Base-by-base conservation (phyloP, 1,140 invertebrate genomes). In the Lethocerus indicus region DNA sequence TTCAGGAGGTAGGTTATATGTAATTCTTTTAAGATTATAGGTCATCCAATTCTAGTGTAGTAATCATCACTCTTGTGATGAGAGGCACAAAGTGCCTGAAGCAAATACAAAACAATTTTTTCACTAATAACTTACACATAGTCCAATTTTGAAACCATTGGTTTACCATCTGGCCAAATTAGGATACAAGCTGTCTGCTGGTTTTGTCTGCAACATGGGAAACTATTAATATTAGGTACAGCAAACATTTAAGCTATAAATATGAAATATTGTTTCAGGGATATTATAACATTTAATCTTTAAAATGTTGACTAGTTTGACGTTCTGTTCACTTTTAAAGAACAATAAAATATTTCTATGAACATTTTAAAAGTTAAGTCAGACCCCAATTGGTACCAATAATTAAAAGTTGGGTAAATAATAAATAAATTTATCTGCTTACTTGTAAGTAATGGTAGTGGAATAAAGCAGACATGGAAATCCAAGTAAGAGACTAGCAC, bases 381-480 rank as follows among this genome's bases (percentile, higher is more conserved):
- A 39, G 21, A 20, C 6, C 6, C 16, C 6, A 39, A 39, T 39
- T 5, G 16, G 16, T 9, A 5, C 6, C 3, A 18, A 5, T 13
- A 13, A 46, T 28, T 28, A 4, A 28, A 28, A 7, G n/a, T 6
- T 32, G 24, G 16, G 14, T 45, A 45, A 27, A 27, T 43, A 7
- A 12, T 16, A 21, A 40, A 28, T 13, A 32, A 21, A 16, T 40
- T 27, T 26, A 23, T 36, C 57, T 54, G 27, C 48, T 72, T 70
- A 83, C 82, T 71, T 79, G 61, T 80, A 74, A 32, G 75, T 75
- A 57, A 79, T 71, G 2, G 79, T 86, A 14, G 76, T 78, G 1
- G 86, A 88, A 62, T 82, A 90, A 12, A 92, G 63, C 2, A 92
- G 67, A 60, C 83, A 84, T 0, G 90, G 90, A 13, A 81, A 66